These are phyloP conservation scores for Drosophila koepferae DNA, from an alignment of 2,888 invertebrate genomes.

Conservation along the genomic window DNA sequence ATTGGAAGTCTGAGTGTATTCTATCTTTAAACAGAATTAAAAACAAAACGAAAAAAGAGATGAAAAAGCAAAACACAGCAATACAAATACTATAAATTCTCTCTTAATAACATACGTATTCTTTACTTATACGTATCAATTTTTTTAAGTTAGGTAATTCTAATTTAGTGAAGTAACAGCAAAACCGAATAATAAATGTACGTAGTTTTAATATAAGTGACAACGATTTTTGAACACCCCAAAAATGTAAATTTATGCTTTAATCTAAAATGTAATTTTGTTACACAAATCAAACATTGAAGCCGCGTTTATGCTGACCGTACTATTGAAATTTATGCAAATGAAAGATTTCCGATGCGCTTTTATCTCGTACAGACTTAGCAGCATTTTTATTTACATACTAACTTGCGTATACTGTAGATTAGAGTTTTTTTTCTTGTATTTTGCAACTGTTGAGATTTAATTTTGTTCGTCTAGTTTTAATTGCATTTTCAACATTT, in stretches of 20 bases:
- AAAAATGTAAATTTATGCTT: constrained; percentile 53
- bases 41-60: constrained; percentile 33
- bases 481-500: constrained; percentile 33
- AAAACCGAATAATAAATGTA: constrained; percentile 71
- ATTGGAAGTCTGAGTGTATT: constrained; percentile 90
- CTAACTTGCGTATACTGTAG: constrained; percentile 38
- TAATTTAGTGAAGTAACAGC: constrained; percentile 66
- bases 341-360: constrained; percentile 33
- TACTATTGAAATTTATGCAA: constrained; percentile 47
- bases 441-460: constrained; percentile 61
- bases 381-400: constrained; percentile 26
- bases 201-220: constrained; percentile 59
- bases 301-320: constrained; percentile 38
- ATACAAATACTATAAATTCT: constrained; percentile 59
- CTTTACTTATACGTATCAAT: constrained; percentile 62
- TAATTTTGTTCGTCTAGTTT: constrained; percentile 48
- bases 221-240: constrained; percentile 45
- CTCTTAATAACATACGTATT: constrained; percentile 67
- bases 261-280: constrained; percentile 54
- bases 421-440: constrained; percentile 30
- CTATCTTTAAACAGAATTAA: constrained; percentile 58
- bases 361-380: constrained; percentile 30
- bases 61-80: constrained; percentile 35
- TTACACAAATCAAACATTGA: constrained; percentile 40
- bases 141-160: constrained; percentile 70